Evolutionary conservation across 2,797 vertebrate species (phyloP), one percentile per base, ranked within the genome.

Genomic region (Xyrichtys novacula): DNA sequence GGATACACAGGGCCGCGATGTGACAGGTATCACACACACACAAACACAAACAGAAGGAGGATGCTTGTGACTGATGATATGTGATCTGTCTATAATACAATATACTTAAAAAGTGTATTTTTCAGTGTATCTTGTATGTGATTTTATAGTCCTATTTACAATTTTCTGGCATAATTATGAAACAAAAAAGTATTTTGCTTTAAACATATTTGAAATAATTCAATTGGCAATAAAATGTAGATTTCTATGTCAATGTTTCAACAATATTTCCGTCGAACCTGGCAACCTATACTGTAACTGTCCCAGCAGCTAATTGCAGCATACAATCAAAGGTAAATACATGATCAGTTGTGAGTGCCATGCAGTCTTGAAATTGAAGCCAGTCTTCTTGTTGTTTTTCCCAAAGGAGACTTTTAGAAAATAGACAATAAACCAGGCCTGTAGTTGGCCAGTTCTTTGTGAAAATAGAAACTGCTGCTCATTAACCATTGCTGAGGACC

Each of bases 1-100:
- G 96, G 95, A 20, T 96, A 98, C 48, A 19, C 92, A 7, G 97
- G 97, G 77, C 83, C 92, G 7, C 93, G 94, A 78, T 99, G 97
- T 58, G 94, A 98, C 84, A 97, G 97, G 98, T 99, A 94, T 96
- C 29, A 49, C 47, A 39, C 67, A 43, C 28, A 49, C 32, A 46
- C 36, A 53, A 38, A 48, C 40, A 60, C 11, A 36, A 64, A 44
- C 16, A 15, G 16, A 38, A 38, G 16, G 11, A 15, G 0, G 36
- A 14, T 38, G 2, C 11, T 38, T n/a, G n/a, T n/a, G n/a, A n/a
- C n/a, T n/a, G n/a, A n/a, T n/a, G n/a, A n/a, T n/a, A n/a, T n/a
- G n/a, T n/a, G n/a, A n/a, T n/a, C n/a, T n/a, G n/a, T n/a, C n/a
- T n/a, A n/a, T n/a, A n/a, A n/a, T n/a, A n/a, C n/a, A n/a, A n/a